A percentile compares a stretch with the other conserved stretches of the same genome.
phyloP scores from a whole-genome alignment of 2,797 vertebrate species.

The Kryptopterus vitreolus region DNA sequence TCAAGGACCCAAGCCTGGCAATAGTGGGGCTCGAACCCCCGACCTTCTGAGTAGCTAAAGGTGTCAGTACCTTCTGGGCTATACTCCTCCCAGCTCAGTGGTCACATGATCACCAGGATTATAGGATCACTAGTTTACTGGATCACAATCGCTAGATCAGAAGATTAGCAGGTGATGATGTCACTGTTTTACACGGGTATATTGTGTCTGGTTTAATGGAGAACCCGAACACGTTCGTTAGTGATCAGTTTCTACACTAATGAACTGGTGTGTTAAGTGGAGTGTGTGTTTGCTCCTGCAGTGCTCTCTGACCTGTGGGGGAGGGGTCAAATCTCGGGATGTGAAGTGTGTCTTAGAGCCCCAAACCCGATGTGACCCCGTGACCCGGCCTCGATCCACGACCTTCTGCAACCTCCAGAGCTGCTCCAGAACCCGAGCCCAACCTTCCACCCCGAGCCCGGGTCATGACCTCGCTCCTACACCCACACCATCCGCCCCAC shows the following conservation, averaged over 20 bases:
- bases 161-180: not conserved
- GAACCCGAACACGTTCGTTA: no score
- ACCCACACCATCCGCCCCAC: conserved; percentile 24
- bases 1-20: no score
- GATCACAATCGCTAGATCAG: not conserved
- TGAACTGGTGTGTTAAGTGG: not conserved
- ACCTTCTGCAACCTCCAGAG: conserved; percentile 89
- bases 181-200: not conserved
- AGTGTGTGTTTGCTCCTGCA: conserved; percentile 58
- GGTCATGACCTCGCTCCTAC: conserved; percentile 30
- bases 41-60: no score
- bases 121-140: not conserved
- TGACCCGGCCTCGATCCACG: conserved; percentile 84
- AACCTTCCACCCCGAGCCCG: conserved; percentile 7
- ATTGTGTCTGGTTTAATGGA: no score
- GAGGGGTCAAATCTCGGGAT: conserved; percentile 82
- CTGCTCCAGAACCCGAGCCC: conserved; percentile 73
- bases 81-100: no score
- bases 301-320: conserved; percentile 93
- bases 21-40: no score
- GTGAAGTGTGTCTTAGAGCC: conserved; percentile 80
- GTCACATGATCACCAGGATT: not conserved
- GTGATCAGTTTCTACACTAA: no score
- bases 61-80: no score
- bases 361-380: conserved; percentile 74